Base-by-base conservation (phyloP, 2,888 invertebrate species). In the Eutolmus rufibarbis region DNA sequence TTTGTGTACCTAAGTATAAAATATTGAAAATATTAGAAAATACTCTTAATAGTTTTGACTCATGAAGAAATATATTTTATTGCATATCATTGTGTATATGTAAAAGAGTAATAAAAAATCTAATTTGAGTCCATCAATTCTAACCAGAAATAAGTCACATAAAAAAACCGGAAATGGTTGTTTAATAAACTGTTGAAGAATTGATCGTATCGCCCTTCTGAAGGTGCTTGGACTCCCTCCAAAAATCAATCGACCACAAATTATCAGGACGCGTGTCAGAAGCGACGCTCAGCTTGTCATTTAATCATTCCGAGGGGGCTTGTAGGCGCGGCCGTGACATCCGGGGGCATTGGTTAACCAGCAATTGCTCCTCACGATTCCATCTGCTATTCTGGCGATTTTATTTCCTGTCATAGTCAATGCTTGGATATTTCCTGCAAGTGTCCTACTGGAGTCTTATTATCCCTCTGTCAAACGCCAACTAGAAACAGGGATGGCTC, bases 221-320 rank as follows among this genome's bases (percentile, higher is more conserved):
- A 31, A 31, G 40, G 46, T 66, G 84, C 28, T 66, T 23, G 19
- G 19, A 8, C 14, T 19, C 43, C 74, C 46, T 34, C n/a, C 2
- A 74, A 85, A 23, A 46, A 74, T 85, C 85, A 74, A 85, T 85
- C 85, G 74, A 46, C 85, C 85, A 43, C 74, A 85, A 90, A 89
- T 91, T 90, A 91, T 91, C 91, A 90, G 89, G 91, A 88, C 92
- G 92, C 92, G 92, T 92, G 92, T 90, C 91, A 89, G 87, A 89
- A 91, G 89, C 92, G 91, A 84, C 92, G 92, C 91, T 91, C 92
- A 92, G 91, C 92, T 92, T 92, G 91, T 91, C 91, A 91, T 92
- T 92, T 92, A 91, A 92, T 91, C 92, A 90, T 91, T 31, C 31
- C n/a, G 28, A 34, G 76, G 76, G 85, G 23, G 28, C n/a, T 31